Base-by-base conservation (phyloP, 2,888 invertebrate genomes). In the Cotesia congregata region DNA sequence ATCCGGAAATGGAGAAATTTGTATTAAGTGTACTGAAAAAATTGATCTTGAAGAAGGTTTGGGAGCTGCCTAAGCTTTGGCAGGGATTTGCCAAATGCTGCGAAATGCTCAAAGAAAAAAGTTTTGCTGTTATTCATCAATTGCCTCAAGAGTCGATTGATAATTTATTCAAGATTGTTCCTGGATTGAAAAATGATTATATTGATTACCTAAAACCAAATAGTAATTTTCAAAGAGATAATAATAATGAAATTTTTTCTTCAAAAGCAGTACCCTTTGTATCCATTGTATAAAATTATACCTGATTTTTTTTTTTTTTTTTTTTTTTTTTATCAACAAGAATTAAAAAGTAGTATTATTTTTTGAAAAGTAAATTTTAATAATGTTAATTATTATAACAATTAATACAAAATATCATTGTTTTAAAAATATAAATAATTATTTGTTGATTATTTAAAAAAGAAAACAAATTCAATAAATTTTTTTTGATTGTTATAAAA, bases 81-180 rank as follows among this genome's bases (percentile, higher is more conserved):
- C 98, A 98, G 88, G 98, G 98, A 0, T 98, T 99, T 90, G 93
- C 98, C 20, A 97, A 97, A 88, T 98, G 98, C 87, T 97, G 97
- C 88, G 96, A 97, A 91, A 93, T 97, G 4, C 94, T 97, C 0
- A 94, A 95, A 83, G 97, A 98, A 0, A 95, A 95, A 87, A 96
- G 96, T 83, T 94, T 95, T 86, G 93, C 95, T 5, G 95, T 97
- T 1, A 90, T 97, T 77, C 90, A 97, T 78, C 95, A 96, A 85
- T 90, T 97, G 72, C 96, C 96, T 0, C 90, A 93, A 0, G 89
- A 92, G 4, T 96, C 96, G 85, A 90, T 97, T 12, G 90, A 92
- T 41, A 94, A 94, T 85, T 95, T 95, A 1, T 83, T 75, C 80
- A 85, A 91, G 78, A 93, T 93, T 84, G 94, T 94, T 80, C 93